Percentiles rank a stretch among this genome's conserved stretches.
Conservation (phyloP, 1,140 invertebrate genomes). For the Meloidogyne floridensis region DNA sequence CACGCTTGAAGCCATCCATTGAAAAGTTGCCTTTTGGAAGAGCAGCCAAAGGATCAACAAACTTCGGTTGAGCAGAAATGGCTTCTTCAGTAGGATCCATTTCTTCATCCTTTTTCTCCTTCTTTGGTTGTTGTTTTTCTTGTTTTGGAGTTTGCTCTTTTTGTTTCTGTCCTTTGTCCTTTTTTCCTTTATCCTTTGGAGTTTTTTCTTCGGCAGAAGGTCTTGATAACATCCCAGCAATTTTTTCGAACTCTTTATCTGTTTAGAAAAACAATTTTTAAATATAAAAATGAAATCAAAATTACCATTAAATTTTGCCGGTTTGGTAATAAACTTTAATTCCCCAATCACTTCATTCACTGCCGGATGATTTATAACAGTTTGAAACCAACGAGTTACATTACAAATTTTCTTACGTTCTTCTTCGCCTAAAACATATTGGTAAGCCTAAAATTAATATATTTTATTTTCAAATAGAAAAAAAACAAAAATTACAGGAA, state of each 20-base stretch:
- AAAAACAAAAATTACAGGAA: constrained; percentile 71
- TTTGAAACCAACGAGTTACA: constrained; percentile 82
- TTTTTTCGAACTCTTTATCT: constrained; percentile 63
- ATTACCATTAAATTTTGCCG: constrained; percentile 72
- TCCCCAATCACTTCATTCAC: constrained; percentile 82
- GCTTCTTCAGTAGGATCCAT: constrained; percentile 49
- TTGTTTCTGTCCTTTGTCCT: constrained; percentile 66
- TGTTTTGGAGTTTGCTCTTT: constrained; percentile 71
- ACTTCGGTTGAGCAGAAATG: constrained; percentile 74
- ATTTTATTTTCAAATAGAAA: background rate
- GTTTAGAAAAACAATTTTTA: constrained; percentile 51
- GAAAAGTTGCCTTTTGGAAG: constrained; percentile 88
- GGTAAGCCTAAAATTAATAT: constrained; percentile 57
- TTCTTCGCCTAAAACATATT: constrained; percentile 73
- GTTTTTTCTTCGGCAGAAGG: constrained; percentile 67
- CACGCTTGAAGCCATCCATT: constrained; percentile 95
- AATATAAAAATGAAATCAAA: constrained; percentile 33
- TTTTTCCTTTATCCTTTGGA: constrained; percentile 60
- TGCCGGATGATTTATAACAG: constrained; percentile 84
- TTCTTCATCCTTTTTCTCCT: constrained; percentile 52
- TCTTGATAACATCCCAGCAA: constrained; percentile 23
- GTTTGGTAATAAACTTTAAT: constrained; percentile 77
- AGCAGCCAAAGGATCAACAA: constrained; percentile 86
- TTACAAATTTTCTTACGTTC: constrained; percentile 54
- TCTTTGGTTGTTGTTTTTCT: constrained; percentile 61